Evolutionary conservation across 2,888 invertebrate species (phyloP).

Genomic region (Lepidocyrtinus sp.): DNA sequence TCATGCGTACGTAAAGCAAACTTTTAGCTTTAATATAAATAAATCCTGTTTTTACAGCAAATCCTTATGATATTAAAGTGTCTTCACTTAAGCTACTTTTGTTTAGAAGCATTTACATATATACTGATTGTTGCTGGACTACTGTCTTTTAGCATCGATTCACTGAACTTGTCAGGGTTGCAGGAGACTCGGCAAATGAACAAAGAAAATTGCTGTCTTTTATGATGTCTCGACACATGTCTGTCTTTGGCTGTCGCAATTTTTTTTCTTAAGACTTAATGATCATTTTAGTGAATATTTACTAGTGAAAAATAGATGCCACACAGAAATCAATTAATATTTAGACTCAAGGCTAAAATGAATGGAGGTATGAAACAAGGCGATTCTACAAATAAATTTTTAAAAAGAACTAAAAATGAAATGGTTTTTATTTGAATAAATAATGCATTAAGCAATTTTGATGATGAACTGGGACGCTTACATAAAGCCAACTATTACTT

Average conservation of each 20-base stretch:
- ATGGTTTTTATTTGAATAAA: slow-evolving; percentile 18
- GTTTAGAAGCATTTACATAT: not conserved
- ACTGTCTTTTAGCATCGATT: not conserved
- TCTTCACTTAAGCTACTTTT: slow-evolving; percentile 8
- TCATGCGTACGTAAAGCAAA: slow-evolving; percentile 40
- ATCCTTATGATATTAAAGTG: not conserved
- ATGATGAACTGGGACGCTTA: not conserved
- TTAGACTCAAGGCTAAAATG: too few species aligned
- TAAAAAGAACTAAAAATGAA: too few species aligned
- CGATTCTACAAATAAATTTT: too few species aligned
- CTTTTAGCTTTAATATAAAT: slow-evolving; percentile 52
- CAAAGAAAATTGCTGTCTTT: slow-evolving; percentile 15
- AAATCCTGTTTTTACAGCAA: slow-evolving; percentile 10
- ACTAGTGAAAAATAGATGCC: too few species aligned
- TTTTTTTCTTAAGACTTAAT: too few species aligned
- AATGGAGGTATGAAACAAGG: too few species aligned
- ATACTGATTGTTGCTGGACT: slow-evolving; percentile 2
- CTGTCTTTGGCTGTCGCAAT: not conserved
- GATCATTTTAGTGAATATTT: too few species aligned
- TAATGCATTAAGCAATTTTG: slow-evolving; percentile 2
- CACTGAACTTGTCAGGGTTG: slow-evolving; percentile 20
- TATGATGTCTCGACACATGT: slow-evolving; percentile 16
- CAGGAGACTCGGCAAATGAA: slow-evolving; percentile 35
- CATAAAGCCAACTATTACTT: not conserved
- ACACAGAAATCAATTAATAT: too few species aligned